Evolutionary conservation across 2,113 vertebrate genomes (phyloP), one percentile per base, ranked within the genome.

Genomic region (Tamias sibiricus): DNA sequence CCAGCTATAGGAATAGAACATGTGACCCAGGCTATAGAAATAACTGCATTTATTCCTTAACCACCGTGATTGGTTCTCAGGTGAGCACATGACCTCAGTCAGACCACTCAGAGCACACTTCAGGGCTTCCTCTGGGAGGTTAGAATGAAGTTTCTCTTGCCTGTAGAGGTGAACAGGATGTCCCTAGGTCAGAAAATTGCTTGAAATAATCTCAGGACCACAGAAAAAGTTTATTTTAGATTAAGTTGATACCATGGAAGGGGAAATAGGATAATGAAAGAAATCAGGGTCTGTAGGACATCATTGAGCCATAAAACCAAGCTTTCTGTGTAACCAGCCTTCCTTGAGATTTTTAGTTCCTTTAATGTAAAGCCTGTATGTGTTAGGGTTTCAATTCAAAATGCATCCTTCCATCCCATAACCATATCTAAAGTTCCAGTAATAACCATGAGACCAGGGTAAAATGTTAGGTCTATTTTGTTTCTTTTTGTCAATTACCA

Each of bases 401-500:
- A 71, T 90, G 16, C 32, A 2, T 66, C 47, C 59, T 64, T 68
- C 26, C 19, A 52, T 37, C 57, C 26, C 20, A 44, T 44, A 95
- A 82, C 9, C 8, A 87, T 17, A 49, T 44, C 59, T 77, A 32
- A 94, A 95, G 22, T 77, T 88, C 47, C 37, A 95, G 66, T 62
- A 86, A 87, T 14, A 62, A 59, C 35, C 62, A 59, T 20, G 30
- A 86, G 47, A 89, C 3, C 44, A 19, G 24, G 19, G 77, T 81
- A 87, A 79, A 81, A 95, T 35, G 19, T n/a, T 86, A 74, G 87
- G 7, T 89, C 59, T 64, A 69, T 28, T 75, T 89, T 68, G 14
- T 26, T 83, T 94, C 66, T 92, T 83, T 94, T 83, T 86, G 12
- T 87, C 87, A 74, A 74, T 81, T 94, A 40, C 22, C 22, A 52